Evolutionary conservation across 2,797 vertebrate species (phyloP), one percentile per base, ranked within the genome.

Genomic region (Brachyrhaphis roseni): DNA sequence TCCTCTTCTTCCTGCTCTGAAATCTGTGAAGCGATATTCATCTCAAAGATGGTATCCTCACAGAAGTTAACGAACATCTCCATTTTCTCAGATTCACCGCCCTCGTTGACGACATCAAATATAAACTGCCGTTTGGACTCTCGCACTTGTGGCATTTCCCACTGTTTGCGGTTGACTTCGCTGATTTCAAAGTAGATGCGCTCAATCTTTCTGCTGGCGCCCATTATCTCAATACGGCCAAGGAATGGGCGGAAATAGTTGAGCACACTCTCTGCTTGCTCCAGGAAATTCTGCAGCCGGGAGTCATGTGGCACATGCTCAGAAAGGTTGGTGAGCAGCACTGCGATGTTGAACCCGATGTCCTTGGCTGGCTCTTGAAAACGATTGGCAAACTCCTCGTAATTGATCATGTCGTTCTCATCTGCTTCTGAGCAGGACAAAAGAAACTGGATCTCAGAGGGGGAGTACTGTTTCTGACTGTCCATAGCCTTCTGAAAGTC

Each of bases 401-500:
- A 98, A 88, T 98, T 94, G 81, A 99, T 98, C 98, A 99, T 99
- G 90, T 99, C 98, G 10, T 99, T 99, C 93, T 99, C 98, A 13
- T 99, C 98, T 0, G 98, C 97, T 73, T 99, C 98, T 0, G 97
- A 98, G 90, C 98, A 99, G 0, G 97, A 98, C 26, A 99, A 93
- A 8, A 99, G 96, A 89, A 99, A 99, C 92, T 99, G 98, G 90
- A 99, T 98, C 92, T 99, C 98, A 0, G 97, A 94, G 0, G 97
- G 87, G 0, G 96, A 95, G 93, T 97, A 99, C 74, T 99, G 98
- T 75, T 99, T 99, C 93, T 99, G 98, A 91, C 97, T 99, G 93
- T 99, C 98, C 98, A 99, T 98, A 45, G 97, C 97, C 91, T 98
- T 98, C 91, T 99, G 98, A 94, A 99, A 99, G 76, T 99, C 98